A percentile compares a stretch with the other conserved stretches of the same genome.
These are phyloP conservation scores for Nasua narica DNA, from an alignment of 2,797 vertebrate species.

Conservation along the genomic window DNA sequence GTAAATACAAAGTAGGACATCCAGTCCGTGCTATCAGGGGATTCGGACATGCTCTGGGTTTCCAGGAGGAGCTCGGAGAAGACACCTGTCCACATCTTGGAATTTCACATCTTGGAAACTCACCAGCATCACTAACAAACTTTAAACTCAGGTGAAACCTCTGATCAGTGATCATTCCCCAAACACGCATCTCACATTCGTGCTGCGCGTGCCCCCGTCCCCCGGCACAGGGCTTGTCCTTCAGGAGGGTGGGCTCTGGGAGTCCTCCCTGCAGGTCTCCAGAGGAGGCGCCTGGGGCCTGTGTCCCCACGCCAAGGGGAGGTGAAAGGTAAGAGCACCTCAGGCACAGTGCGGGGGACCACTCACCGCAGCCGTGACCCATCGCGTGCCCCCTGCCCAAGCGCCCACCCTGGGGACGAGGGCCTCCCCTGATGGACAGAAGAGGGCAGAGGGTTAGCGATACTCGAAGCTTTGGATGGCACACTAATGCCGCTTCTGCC, in stretches of 20 bases:
- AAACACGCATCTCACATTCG: fast-evolving
- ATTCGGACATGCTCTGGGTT: fast-evolving
- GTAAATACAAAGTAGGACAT: neutral
- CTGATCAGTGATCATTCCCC: fast-evolving
- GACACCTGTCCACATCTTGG: neutral
- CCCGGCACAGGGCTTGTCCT: fast-evolving
- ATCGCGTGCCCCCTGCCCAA: fast-evolving
- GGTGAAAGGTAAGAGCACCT: neutral
- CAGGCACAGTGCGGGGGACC: fast-evolving
- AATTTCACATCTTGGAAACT: neutral
- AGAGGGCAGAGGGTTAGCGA: neutral
- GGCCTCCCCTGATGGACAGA: neutral
- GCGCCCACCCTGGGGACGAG: fast-evolving
- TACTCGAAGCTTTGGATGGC: too few relatives aligned
- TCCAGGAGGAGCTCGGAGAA: neutral
- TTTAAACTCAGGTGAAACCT: neutral
- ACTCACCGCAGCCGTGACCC: fast-evolving
- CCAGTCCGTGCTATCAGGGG: fast-evolving
- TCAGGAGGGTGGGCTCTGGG: neutral
- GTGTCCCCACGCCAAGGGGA: fast-evolving
- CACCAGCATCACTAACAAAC: neutral
- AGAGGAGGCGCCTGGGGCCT: neutral
- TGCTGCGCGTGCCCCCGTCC: fast-evolving
- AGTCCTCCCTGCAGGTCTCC: neutral
- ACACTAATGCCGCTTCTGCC: neutral